A percentile compares a stretch with the other conserved stretches of the same genome.
phyloP scores from a whole-genome alignment of 2,797 vertebrate species.

The Notoglanidium macrostoma region DNA sequence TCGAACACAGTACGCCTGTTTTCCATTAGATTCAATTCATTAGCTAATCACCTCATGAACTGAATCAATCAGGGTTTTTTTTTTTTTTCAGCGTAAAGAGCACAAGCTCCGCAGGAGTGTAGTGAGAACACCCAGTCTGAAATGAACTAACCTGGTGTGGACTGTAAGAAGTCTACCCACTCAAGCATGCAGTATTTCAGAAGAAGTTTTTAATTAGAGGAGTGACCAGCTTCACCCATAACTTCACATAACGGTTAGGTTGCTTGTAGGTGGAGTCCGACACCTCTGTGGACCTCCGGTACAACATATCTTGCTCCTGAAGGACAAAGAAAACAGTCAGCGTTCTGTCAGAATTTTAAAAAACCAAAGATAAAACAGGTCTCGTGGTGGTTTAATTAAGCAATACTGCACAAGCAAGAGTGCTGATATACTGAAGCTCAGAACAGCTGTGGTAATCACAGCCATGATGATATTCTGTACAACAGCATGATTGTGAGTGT shows the following conservation, averaged over 20 bases:
- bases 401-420: background rate
- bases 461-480: background rate
- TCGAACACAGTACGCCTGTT: background rate
- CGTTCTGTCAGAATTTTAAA: too few species aligned
- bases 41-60: conserved; percentile 8
- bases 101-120: background rate
- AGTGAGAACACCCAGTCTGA: background rate
- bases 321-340: conserved; percentile 10
- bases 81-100: background rate
- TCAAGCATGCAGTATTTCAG: conserved; percentile 64
- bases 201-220: conserved; percentile 99
- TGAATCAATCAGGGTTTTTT: background rate
- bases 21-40: background rate
- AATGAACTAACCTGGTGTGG: conserved; percentile 8
- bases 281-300: conserved; percentile 80
- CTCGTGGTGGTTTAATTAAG: background rate
- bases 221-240: conserved; percentile 96
- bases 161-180: conserved; percentile 13
- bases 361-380: background rate
- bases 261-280: conserved; percentile 86
- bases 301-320: conserved; percentile 91
- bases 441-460: background rate
- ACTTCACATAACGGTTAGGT: conserved; percentile 85
- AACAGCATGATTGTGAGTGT: background rate
- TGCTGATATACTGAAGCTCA: background rate